These are phyloP conservation scores for Pteruthius melanotis DNA, from an alignment of 2,113 vertebrate species.

Conservation along the genomic window DNA sequence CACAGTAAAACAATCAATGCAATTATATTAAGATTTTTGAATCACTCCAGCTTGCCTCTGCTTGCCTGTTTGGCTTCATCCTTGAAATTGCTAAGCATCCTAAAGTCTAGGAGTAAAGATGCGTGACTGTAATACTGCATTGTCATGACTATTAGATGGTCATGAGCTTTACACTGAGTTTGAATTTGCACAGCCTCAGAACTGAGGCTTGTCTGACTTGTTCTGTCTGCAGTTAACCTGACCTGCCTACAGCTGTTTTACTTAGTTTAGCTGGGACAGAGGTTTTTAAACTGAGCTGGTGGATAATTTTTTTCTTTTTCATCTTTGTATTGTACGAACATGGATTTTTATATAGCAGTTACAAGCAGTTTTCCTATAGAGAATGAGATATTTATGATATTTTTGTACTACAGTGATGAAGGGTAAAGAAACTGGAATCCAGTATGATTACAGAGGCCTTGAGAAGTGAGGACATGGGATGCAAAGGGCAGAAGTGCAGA, in stretches of 20 bases:
- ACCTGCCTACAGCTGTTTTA: background rate
- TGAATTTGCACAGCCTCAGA: background rate
- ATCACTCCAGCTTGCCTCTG: background rate
- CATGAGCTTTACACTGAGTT: background rate
- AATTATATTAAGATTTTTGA: background rate
- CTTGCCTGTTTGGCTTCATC: background rate
- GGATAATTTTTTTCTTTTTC: background rate
- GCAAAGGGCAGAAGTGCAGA: background rate
- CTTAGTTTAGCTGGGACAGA: background rate
- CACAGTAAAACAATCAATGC: background rate
- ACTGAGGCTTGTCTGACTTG: background rate
- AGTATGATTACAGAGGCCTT: accelerated
- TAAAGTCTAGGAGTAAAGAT: background rate
- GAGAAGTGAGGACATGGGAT: background rate
- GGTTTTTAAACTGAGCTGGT: background rate
- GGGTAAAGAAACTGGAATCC: background rate
- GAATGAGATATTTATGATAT: background rate
- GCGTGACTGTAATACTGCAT: background rate
- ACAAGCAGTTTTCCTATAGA: background rate
- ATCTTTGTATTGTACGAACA: background rate
- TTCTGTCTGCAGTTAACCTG: background rate
- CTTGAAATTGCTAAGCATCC: background rate
- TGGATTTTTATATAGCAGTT: background rate
- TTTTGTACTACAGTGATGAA: background rate
- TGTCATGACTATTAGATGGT: background rate